A percentile compares a stretch with the other conserved stretches of the same genome.
Evolutionary conservation across 2,113 vertebrate genomes (phyloP).

Genomic region (Spea bombifrons): DNA sequence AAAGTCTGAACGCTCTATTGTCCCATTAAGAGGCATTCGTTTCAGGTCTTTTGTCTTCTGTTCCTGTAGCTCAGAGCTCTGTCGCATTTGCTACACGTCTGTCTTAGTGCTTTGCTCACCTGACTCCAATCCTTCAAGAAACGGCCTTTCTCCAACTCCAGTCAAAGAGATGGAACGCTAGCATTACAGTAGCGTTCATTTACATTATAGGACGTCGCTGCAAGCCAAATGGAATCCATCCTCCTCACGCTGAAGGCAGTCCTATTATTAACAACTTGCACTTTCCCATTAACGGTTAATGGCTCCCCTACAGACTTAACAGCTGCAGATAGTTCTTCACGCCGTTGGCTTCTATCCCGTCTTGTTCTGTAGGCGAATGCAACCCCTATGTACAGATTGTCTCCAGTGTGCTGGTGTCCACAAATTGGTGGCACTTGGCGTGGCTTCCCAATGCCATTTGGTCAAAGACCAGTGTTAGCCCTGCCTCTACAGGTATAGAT

Average conservation of each 20-base stretch:
- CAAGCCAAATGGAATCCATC: background rate
- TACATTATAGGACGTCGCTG: background rate
- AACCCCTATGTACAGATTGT: background rate
- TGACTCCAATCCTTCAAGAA: background rate
- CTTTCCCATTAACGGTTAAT: conserved; percentile 4
- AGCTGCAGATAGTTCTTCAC: background rate
- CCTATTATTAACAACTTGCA: too few species aligned
- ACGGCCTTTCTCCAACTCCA: background rate
- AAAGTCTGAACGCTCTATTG: too few species aligned
- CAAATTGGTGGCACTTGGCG: background rate
- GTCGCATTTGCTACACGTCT: too few species aligned
- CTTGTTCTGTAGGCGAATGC: background rate
- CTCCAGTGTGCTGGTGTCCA: background rate
- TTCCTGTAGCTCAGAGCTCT: too few species aligned
- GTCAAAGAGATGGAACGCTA: background rate
- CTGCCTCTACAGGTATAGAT: background rate
- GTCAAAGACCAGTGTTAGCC: background rate
- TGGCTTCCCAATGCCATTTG: background rate
- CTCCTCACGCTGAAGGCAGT: background rate
- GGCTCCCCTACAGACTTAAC: conserved; percentile 3
- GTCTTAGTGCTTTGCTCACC: too few species aligned
- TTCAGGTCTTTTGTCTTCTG: too few species aligned
- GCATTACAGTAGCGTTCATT: background rate
- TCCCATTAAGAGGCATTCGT: too few species aligned
- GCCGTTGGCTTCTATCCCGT: background rate